Base-by-base conservation (phyloP, 1,140 invertebrate species). In the Caerostris extrusa region DNA sequence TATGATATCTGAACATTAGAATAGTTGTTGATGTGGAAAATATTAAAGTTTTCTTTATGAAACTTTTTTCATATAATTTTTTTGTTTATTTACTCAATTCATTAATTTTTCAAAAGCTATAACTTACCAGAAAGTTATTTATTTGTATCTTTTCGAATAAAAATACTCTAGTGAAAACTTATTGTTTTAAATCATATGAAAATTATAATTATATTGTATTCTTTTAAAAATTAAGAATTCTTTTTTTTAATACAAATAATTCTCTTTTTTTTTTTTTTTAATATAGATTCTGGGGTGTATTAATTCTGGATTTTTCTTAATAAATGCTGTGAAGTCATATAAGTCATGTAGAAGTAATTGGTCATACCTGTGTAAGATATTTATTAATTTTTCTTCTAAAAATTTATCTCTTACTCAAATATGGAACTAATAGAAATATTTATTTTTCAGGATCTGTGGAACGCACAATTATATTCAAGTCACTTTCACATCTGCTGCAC, bases 291-390 rank as follows among this genome's bases (percentile, higher is more conserved):
- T 93, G 53, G 91, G 92, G 5, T 61, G 88, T 5, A 81, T 93
- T 55, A 93, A 88, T 89, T 93, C 92, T n/a, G 67, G 56, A n/a
- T 56, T 93, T 12, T 93, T 81, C 56, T 77, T 88, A 87, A 81
- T 93, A 77, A 88, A 60, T 57, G 56, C 92, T 53, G 55, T 87
- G 5, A 88, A 88, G 17, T 71, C 92, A 17, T 93, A 93, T 12
- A 69, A 61, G 19, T 60, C 57, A 12, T 93, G 92, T 69, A 88
- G 81, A 56, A 60, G 17, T 6, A 88, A 67, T 67, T 93, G 92
- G 92, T 93, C 67, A 77, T 93, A 88, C n/a, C 85, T 61, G 7
- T 93, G 83, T 87, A 71, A 93, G 82, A 61, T 57, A 50, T 64
- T 12, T 64, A 5, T 7, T 67, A 5, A 5, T n/a, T 17, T 58